Conservation (phyloP, 1,140 invertebrate species). For the Halictus rubicundus region DNA sequence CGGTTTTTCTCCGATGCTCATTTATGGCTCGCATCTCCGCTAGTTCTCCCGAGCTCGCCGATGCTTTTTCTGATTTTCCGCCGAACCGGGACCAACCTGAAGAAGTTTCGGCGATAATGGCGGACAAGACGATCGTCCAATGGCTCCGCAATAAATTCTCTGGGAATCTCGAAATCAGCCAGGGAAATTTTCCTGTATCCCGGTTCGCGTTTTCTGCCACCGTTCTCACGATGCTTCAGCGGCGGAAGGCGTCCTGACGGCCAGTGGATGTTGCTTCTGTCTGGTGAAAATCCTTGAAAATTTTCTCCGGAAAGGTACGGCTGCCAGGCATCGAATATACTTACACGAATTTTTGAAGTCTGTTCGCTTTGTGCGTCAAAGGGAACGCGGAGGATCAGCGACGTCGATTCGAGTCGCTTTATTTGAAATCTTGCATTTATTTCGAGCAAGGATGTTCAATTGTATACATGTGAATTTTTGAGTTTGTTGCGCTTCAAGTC, state of each 20-base stretch:
- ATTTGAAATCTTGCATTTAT: too few relatives aligned
- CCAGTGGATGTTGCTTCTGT: too few relatives aligned
- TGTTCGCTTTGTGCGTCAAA: too few relatives aligned
- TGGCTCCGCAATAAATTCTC: conserved; percentile 23
- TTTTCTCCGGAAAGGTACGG: too few relatives aligned
- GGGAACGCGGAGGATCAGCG: too few relatives aligned
- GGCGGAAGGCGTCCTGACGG: too few relatives aligned
- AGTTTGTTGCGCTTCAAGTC: background rate
- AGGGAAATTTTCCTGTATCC: background rate
- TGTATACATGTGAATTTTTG: background rate
- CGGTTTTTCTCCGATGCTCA: conserved; percentile 47
- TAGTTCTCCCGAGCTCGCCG: conserved; percentile 12
- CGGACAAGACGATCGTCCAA: conserved; percentile 12
- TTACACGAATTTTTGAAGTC: too few relatives aligned
- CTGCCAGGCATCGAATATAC: too few relatives aligned
- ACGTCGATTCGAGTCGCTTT: too few relatives aligned
- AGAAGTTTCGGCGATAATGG: conserved; percentile 41
- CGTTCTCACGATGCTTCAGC: too few relatives aligned
- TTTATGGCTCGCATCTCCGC: conserved; percentile 36
- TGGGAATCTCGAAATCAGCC: background rate
- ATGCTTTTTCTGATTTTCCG: background rate
- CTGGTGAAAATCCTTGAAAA: too few relatives aligned
- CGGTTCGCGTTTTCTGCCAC: too few relatives aligned
- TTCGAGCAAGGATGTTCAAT: background rate
- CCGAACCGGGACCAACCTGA: conserved; percentile 20